Percentiles rank a stretch among this genome's conserved stretches.
These are phyloP conservation scores for Arothron firmamentum DNA, from an alignment of 2,113 vertebrate species.

Conservation along the genomic window DNA sequence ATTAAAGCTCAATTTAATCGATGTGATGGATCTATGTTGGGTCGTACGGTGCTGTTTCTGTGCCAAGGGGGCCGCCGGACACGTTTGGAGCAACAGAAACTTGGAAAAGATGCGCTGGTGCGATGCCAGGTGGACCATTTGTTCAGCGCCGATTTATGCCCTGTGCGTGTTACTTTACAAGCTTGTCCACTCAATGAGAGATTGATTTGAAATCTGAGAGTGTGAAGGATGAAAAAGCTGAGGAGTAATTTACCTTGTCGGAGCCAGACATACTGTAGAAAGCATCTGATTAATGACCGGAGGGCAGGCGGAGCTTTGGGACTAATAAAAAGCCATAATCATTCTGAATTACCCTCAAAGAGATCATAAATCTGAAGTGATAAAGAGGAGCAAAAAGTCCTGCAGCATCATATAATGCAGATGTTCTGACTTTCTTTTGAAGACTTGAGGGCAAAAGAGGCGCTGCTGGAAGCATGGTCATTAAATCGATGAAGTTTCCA, in stretches of 20 bases:
- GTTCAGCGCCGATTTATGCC: neutral
- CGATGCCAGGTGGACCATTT: neutral
- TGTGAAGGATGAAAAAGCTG: slow-evolving; percentile 25
- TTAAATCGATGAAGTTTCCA: too few species aligned
- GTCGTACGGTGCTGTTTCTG: too few species aligned
- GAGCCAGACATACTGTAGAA: slow-evolving; percentile 23
- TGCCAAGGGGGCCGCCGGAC: too few species aligned
- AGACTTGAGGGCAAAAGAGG: slow-evolving; percentile 3
- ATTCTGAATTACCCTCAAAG: slow-evolving; percentile 39
- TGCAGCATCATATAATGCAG: neutral
- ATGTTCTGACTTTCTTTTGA: neutral
- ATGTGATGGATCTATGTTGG: too few species aligned
- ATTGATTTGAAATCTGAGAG: slow-evolving; percentile 23
- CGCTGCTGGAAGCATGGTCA: neutral
- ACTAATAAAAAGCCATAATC: slow-evolving; percentile 53
- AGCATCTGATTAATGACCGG: slow-evolving; percentile 38
- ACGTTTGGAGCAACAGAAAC: too few species aligned
- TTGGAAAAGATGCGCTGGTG: too few species aligned
- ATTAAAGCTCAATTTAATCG: too few species aligned
- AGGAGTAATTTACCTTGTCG: slow-evolving; percentile 41
- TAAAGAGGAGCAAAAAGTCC: neutral
- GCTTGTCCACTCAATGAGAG: slow-evolving; percentile 2
- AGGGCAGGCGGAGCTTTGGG: slow-evolving; percentile 20
- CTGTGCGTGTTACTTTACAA: neutral
- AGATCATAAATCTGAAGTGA: slow-evolving; percentile 34